Evolutionary conservation across 2,888 invertebrate genomes (phyloP).

Genomic region (Tipula lateralis): DNA sequence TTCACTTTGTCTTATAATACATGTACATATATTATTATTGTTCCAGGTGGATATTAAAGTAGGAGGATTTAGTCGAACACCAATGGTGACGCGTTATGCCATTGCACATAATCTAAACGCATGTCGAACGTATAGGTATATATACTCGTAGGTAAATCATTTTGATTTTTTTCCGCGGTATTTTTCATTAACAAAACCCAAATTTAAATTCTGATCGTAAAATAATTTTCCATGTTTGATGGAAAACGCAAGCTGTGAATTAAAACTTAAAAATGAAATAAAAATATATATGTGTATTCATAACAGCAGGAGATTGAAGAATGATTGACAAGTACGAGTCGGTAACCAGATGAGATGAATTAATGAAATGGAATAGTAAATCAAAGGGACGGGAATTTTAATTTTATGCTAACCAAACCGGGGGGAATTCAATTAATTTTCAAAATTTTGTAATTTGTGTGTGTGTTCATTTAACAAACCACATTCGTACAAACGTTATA

Average conservation of each 20-base stretch:
- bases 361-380: constrained; percentile 5
- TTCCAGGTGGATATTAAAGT: neutral
- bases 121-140: neutral
- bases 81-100: neutral
- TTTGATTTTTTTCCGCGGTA: neutral
- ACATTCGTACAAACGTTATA: neutral
- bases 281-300: neutral
- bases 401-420: neutral
- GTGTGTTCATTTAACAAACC: neutral
- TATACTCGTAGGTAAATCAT: neutral
- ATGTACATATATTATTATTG: too few species aligned
- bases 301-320: neutral
- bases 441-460: neutral
- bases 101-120: neutral
- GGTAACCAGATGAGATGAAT: constrained; percentile 19
- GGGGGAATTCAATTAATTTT: neutral
- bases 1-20: neutral
- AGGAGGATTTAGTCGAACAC: neutral
- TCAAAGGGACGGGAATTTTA: neutral
- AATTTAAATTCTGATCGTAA: neutral
- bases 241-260: constrained; percentile 19
- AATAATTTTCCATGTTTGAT: neutral
- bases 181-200: neutral
- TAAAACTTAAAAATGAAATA: neutral
- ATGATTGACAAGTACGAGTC: constrained; percentile 9